phyloP scores from a whole-genome alignment of 2,888 invertebrate genomes.

The Amiota minor region DNA sequence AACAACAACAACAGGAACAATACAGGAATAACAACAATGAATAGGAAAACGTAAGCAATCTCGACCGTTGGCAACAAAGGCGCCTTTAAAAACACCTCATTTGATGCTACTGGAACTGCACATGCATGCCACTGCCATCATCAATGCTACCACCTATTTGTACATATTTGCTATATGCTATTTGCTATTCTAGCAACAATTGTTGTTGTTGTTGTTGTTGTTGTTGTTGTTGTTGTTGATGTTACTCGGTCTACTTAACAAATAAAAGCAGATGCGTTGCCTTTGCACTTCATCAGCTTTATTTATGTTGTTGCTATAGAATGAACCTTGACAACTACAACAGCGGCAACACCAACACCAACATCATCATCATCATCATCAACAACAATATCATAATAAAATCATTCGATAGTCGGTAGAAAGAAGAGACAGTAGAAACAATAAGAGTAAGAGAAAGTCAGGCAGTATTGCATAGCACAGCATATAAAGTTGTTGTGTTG shows the following conservation, averaged over 20 bases:
- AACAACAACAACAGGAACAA: not conserved
- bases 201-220: slow-evolving; percentile 1
- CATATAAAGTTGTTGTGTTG: slow-evolving; percentile 19
- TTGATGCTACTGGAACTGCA: not conserved
- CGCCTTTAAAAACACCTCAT: slow-evolving; percentile 24
- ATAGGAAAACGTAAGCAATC: not conserved
- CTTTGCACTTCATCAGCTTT: not conserved
- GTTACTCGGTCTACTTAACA: slow-evolving; percentile 1
- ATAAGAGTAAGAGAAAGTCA: too few species aligned
- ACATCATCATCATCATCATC: not conserved
- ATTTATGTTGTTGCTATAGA: not conserved
- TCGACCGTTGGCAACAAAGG: slow-evolving; percentile 14
- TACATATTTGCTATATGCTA: too few species aligned
- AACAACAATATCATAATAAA: slow-evolving; percentile 2
- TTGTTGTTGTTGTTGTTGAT: not conserved
- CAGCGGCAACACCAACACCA: not conserved
- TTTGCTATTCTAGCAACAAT: not conserved
- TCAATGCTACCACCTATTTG: too few species aligned
- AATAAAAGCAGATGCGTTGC: slow-evolving; percentile 18
- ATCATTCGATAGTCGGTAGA: too few species aligned
- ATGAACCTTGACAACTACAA: not conserved
- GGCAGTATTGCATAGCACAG: too few species aligned
- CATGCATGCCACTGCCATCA: not conserved
- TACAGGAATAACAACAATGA: not conserved
- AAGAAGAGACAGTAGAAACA: too few species aligned